Evolutionary conservation across 2,888 invertebrate species (phyloP), one percentile per base, ranked within the genome.

Genomic region (Homarus gammarus): DNA sequence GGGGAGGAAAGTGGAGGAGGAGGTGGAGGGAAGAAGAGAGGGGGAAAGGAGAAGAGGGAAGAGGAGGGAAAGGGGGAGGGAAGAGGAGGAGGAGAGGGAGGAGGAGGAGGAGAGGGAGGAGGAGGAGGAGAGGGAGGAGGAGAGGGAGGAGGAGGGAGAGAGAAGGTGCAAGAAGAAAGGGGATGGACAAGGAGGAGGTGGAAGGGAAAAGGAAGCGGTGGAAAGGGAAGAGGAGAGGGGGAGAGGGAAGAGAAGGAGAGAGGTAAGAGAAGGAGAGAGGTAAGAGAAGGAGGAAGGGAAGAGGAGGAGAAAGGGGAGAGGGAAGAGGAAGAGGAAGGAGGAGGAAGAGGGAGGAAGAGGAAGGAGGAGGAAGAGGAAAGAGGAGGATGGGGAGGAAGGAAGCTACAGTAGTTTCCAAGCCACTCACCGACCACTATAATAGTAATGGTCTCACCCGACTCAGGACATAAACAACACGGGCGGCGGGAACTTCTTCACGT

Each of bases 1-100:
- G 36, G 73, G 38, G 73, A 78, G 78, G 27, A 78, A 78, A n/a
- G n/a, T n/a, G n/a, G n/a, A n/a, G n/a, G n/a, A n/a, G n/a, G n/a
- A n/a, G n/a, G n/a, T n/a, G 33, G 79, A 81, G 36, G 31, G 73
- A 73, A n/a, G 31, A n/a, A 73, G 38, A 73, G 40, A 40, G 73
- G 27, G 68, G 27, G 38, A 36, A 27, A 33, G 72, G n/a, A 27
- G 27, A 68, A 68, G 68, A 68, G 72, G 31, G 40, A 73, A 22
- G 12, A 31, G 27, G 72, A 1, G 61, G 27, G 61, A 64, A 72
- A 12, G 12, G 44, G 12, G 44, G 44, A n/a, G n/a, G 56, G 5
- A 22, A 56, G 56, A 77, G 77, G 49, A 49, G 49, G 77, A 49
- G 77, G 44, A 44, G 38, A 44, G 44, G 72, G 44, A 27, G 44